These are phyloP conservation scores for Agonopterix alstromeriana DNA, from an alignment of 2,888 invertebrate species.

Conservation along the genomic window DNA sequence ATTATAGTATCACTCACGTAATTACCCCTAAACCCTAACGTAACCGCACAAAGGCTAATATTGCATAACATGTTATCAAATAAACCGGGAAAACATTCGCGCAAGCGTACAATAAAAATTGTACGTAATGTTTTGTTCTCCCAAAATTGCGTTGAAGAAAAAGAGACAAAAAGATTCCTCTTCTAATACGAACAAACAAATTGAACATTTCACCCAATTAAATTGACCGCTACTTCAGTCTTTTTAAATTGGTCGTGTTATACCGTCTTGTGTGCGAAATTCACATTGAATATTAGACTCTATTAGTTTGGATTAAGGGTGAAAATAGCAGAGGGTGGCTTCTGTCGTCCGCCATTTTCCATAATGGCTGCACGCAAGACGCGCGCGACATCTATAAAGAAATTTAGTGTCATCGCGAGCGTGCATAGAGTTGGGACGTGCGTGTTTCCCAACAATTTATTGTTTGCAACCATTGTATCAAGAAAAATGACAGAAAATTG, in stretches of 20 bases:
- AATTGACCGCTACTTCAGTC: constrained; percentile 21
- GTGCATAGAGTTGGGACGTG: constrained; percentile 44
- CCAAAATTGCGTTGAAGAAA: constrained; percentile 34
- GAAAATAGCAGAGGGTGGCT: constrained; percentile 29
- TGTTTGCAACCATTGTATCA: constrained; percentile 67
- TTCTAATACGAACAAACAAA: constrained; percentile 33
- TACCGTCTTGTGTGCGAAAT: constrained; percentile 51
- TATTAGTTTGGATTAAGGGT: background rate
- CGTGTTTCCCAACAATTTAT: constrained; percentile 27
- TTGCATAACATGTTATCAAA: constrained; percentile 10
- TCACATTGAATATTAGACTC: constrained; percentile 16
- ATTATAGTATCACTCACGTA: background rate
- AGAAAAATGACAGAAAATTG: constrained; percentile 55
- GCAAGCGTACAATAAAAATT: constrained; percentile 30
- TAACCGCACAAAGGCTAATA: constrained; percentile 15
- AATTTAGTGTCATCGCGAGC: constrained; percentile 69
- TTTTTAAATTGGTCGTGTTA: constrained; percentile 46
- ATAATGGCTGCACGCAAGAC: constrained; percentile 52
- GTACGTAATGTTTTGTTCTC: constrained; percentile 22
- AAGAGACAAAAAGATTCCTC: constrained; percentile 33
- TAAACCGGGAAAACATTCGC: constrained; percentile 20
- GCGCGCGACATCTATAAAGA: constrained; percentile 58
- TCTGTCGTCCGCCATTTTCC: constrained; percentile 62
- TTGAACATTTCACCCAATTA: constrained; percentile 21
- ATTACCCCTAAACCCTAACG: constrained; percentile 8